Base-by-base conservation (phyloP, 2,113 vertebrate genomes). In the Melierax canorus region DNA sequence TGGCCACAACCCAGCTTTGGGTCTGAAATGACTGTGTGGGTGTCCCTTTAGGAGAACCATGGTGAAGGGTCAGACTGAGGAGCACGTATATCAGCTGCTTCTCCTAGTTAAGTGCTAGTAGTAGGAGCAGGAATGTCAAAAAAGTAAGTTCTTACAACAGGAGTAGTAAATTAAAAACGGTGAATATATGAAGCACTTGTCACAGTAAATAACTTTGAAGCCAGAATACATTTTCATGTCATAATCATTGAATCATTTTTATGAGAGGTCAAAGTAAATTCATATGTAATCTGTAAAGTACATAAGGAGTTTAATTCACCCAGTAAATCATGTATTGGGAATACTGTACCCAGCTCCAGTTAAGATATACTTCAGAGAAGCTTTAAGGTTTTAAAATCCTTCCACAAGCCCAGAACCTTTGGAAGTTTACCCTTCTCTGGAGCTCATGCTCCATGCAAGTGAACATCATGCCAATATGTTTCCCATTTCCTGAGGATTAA, bases 401-500 rank as follows among this genome's bases (percentile, higher is more conserved):
- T 95, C 84, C 24, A 4, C 55, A 46, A 95, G 59, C 84, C 39
- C 66, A 85, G 83, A 94, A 84, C 64, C 83, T 79, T 88, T 88
- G 41, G 89, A 92, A 58, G 55, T 73, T 95, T 81, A 90, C 74
- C 66, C 55, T 94, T 68, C 92, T 89, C 69, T 75, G 91, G 64
- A 96, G 56, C 84, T 94, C 71, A 27, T 90, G 53, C 67, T 95
- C 77, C 62, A 62, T 86, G 19, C 71, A 92, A 94, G 87, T 79
- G 76, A 87, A 41, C 34, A 36, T 79, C 83, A 69, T 88, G 80
- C 95, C 92, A 95, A 82, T 91, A 59, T 95, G 95, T 86, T 93
- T 97, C 92, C 85, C 41, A 93, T 94, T 96, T 96, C 88, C 93
- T 93, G 76, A 58, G 92, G 72, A 95, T 97, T 96, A 93, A 92